Evolutionary conservation across 2,888 invertebrate species (phyloP).

Genomic region (Leptothorax acervorum): DNA sequence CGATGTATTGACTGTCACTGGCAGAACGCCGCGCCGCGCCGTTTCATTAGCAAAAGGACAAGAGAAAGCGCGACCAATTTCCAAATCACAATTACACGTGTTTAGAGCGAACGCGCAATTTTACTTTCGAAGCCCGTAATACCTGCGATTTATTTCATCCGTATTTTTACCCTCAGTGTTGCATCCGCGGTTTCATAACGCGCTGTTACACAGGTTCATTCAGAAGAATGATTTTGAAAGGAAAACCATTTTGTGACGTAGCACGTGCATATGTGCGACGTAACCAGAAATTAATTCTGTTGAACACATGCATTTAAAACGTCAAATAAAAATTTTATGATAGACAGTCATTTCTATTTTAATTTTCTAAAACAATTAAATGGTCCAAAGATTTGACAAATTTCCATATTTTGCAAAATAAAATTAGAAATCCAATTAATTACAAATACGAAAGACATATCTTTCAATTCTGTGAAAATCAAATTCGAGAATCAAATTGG

Average conservation of each 20-base stretch:
- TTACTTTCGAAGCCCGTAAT: background rate
- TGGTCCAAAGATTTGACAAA: background rate
- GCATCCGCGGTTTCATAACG: constrained; percentile 20
- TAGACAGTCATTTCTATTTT: background rate
- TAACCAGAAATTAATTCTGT: constrained; percentile 16
- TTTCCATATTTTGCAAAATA: background rate
- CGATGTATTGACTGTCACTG: background rate
- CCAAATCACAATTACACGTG: constrained; percentile 30
- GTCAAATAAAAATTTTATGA: background rate
- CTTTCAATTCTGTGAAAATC: background rate
- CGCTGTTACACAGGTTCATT: background rate
- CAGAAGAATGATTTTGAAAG: constrained; percentile 1
- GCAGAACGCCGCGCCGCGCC: background rate
- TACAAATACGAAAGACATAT: background rate
- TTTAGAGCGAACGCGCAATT: constrained; percentile 19
- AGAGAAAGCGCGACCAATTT: constrained; percentile 38
- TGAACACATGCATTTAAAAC: background rate
- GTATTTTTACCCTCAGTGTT: background rate
- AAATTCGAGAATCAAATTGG: background rate
- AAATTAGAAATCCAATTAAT: background rate
- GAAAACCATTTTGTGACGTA: background rate
- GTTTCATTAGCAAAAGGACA: constrained; percentile 13
- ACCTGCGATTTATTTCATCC: constrained; percentile 2
- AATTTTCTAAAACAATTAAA: background rate
- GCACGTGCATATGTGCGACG: background rate